Evolutionary conservation across 2,113 vertebrate species (phyloP), one percentile per base, ranked within the genome.

Genomic region (Romanogobio albipinnatus): DNA sequence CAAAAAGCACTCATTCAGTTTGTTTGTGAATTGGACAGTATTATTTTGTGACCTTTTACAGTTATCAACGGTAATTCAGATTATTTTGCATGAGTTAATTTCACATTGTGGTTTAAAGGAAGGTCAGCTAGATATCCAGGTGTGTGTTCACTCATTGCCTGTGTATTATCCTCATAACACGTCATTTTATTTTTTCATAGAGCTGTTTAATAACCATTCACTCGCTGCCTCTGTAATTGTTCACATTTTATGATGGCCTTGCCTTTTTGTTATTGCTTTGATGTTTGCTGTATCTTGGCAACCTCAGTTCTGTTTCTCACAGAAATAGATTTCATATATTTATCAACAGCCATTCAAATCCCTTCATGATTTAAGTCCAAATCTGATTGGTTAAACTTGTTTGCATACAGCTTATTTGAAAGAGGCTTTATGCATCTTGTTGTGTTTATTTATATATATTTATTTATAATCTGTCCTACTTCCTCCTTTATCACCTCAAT

Each of bases 261-360:
- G 80, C 3, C 80, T 24, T 82, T 47, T 58, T 56, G 64, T 71
- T 82, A 64, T 71, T 56, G 47, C 39, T 56, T 56, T n/a, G 17
- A 56, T 36, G 22, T 56, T 33, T 39, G 11, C 13, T 51, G 79
- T 81, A 13, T 68, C 24, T 70, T 71, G 49, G 64, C 80, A 71
- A 81, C 76, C 19, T 47, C 59, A 29, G 43, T 56, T 26, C 29
- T 53, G 7, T 49, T 61, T 68, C 26, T 13, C 53, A 59, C 15
- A 56, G 53, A 77, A 59, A 53, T 53, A 10, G 3, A 14, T 75
- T 76, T 56, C 7, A 70, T 62, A 26, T 6, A n/a, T 81, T 29
- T 33, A 81, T 49, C 24, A 22, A 49, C 26, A 2, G 43, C 15
- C 22, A 14, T 62, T 79, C 2, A 61, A 79, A 61, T 9, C 36